A percentile compares a stretch with the other conserved stretches of the same genome.
phyloP scores from a whole-genome alignment of 2,888 invertebrate genomes.

The Netelia fuscicornis region DNA sequence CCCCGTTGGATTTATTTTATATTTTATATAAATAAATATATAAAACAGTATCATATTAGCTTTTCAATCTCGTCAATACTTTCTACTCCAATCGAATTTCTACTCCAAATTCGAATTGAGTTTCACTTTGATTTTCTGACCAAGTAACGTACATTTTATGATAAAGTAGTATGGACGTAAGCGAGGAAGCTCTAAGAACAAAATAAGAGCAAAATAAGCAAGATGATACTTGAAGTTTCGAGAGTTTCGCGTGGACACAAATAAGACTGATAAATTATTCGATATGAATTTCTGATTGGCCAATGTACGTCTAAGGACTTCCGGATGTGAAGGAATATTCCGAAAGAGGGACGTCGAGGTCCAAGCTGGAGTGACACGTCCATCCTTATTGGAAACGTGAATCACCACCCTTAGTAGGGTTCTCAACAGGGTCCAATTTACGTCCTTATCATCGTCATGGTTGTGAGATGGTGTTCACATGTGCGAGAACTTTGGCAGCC shows the following conservation, averaged over 20 bases:
- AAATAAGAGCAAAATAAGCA: not conserved
- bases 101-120: not conserved
- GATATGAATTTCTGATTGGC: constrained; percentile 36
- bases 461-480: not conserved
- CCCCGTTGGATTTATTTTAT: not conserved
- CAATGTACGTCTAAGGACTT: constrained; percentile 9
- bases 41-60: too few relatives aligned
- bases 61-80: too few relatives aligned
- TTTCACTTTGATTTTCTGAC: not conserved
- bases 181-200: not conserved
- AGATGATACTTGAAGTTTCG: not conserved
- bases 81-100: too few relatives aligned
- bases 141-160: not conserved
- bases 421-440: constrained; percentile 6
- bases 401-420: constrained; percentile 17
- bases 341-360: not conserved
- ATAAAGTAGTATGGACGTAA: not conserved
- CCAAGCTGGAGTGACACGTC: constrained; percentile 10
- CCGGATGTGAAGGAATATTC: not conserved
- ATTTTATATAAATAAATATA: too few relatives aligned
- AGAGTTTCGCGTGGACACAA: not conserved
- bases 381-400: constrained; percentile 17
- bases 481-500: constrained; percentile 5
- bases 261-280: constrained; percentile 30
- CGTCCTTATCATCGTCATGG: not conserved